phyloP scores from a whole-genome alignment of 2,888 invertebrate species.

The Idaea biselata region DNA sequence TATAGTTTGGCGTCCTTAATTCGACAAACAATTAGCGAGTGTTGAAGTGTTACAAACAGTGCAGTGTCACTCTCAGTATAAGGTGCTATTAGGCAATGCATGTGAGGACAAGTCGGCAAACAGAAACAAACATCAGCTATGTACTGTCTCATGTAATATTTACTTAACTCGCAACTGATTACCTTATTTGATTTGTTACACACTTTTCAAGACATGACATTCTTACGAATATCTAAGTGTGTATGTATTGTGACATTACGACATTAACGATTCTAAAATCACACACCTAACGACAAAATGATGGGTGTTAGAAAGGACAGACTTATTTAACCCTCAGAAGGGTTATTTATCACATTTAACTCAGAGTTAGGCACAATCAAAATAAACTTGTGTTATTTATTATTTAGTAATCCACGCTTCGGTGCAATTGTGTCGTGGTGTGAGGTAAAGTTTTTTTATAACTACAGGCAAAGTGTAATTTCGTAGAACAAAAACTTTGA shows the following conservation, averaged over 20 bases:
- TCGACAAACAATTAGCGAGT: background rate
- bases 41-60: background rate
- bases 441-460: too few species aligned
- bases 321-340: background rate
- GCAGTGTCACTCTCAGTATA: background rate
- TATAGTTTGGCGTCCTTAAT: background rate
- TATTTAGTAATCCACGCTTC: too few species aligned
- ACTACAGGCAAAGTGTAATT: too few species aligned
- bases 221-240: background rate
- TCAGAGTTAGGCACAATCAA: too few species aligned
- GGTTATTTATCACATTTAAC: too few species aligned
- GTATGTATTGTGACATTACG: background rate
- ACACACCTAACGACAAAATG: background rate
- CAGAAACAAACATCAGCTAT: conserved; percentile 13
- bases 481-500: too few species aligned
- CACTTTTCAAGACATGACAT: background rate
- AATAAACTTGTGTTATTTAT: too few species aligned
- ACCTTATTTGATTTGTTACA: conserved; percentile 1
- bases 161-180: conserved; percentile 12
- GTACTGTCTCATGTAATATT: conserved; percentile 8
- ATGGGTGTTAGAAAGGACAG: background rate
- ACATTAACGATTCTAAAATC: background rate
- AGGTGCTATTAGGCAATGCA: conserved; percentile 12
- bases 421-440: too few species aligned
- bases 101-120: conserved; percentile 11